These are phyloP conservation scores for Tupaia tana DNA, from an alignment of 2,113 vertebrate species.

Conservation along the genomic window DNA sequence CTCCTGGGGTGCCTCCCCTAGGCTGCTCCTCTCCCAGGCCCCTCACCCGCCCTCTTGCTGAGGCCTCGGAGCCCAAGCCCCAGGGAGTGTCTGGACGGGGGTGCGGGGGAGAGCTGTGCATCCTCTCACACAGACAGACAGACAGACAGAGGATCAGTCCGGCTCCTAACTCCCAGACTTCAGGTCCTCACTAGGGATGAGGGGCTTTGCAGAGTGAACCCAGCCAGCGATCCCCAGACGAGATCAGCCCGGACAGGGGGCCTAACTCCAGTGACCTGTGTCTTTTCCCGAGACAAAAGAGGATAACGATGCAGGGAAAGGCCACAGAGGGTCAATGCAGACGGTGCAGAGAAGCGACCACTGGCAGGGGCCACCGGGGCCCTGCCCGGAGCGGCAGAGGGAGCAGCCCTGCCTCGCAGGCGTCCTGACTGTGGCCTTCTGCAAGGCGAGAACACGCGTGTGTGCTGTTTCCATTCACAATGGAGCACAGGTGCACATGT, in stretches of 20 bases:
- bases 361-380: too few species aligned
- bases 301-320: accelerated
- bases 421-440: too few species aligned
- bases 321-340: neutral
- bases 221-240: accelerated
- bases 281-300: neutral
- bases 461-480: too few species aligned
- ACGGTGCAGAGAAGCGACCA: too few species aligned
- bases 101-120: accelerated
- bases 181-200: neutral
- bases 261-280: neutral
- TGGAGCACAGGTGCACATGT: too few species aligned
- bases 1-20: too few species aligned
- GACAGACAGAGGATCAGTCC: accelerated
- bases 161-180: neutral
- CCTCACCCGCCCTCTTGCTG: too few species aligned
- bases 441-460: too few species aligned
- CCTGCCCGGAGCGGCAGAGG: too few species aligned
- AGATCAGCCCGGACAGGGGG: neutral
- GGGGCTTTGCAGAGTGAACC: neutral
- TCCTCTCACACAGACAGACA: neutral
- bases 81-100: accelerated
- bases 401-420: too few species aligned
- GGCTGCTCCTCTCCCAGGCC: neutral
- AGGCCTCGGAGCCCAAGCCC: accelerated